Conservation (phyloP, 2,113 vertebrate genomes). For the Porphyrio hochstetteri region DNA sequence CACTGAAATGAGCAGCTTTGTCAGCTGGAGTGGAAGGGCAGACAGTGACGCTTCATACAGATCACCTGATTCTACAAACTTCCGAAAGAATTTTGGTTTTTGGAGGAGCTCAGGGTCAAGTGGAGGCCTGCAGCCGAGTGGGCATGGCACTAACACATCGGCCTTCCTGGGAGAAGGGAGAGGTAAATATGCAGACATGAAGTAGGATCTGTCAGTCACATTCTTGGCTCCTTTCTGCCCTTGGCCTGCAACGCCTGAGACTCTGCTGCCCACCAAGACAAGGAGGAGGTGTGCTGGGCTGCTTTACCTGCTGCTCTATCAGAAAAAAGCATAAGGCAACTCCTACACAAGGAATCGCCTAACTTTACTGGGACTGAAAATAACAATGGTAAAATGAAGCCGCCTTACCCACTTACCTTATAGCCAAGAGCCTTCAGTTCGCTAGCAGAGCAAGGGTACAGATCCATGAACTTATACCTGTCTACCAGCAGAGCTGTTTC, state of each 20-base stretch:
- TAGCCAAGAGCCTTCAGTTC: conserved; percentile 98
- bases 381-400: background rate
- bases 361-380: background rate
- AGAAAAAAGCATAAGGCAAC: background rate
- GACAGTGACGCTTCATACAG: background rate
- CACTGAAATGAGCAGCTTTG: background rate
- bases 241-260: background rate
- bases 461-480: conserved; percentile 98
- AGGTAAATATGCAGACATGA: background rate
- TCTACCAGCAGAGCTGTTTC: conserved; percentile 96
- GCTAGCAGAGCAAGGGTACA: conserved; percentile 94
- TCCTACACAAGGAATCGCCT: background rate
- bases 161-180: background rate
- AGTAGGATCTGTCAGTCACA: background rate
- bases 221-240: background rate
- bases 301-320: background rate
- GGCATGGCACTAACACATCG: background rate
- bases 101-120: background rate
- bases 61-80: background rate
- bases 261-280: background rate
- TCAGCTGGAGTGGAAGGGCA: background rate
- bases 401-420: conserved; percentile 80
- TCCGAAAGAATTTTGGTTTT: background rate
- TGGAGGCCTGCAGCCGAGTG: background rate
- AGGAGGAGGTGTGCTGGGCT: background rate